Conservation (phyloP, 2,888 invertebrate genomes). For the Agrochola litura region DNA sequence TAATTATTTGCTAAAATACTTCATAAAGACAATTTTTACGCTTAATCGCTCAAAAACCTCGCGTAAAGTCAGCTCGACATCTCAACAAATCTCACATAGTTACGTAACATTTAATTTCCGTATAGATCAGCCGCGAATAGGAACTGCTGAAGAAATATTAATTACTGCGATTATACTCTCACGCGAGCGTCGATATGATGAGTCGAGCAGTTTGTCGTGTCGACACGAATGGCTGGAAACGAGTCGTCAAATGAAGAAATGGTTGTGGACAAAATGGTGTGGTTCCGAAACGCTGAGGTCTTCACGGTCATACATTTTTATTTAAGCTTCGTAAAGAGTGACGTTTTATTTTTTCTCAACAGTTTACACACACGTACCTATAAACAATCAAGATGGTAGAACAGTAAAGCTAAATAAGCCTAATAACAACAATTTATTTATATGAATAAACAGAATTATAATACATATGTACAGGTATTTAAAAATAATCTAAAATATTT, state of each 20-base stretch:
- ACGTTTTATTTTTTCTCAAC: background rate
- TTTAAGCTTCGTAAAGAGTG: background rate
- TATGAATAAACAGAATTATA: no score
- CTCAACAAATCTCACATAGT: constrained; percentile 22
- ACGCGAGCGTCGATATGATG: constrained; percentile 49
- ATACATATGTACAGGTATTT: no score
- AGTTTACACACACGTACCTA: background rate
- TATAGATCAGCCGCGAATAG: constrained; percentile 46
- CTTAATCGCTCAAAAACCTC: constrained; percentile 1
- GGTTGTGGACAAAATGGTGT: background rate
- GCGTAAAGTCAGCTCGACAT: constrained; percentile 7
- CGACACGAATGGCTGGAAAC: constrained; percentile 20
- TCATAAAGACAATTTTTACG: background rate
- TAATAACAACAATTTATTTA: no score
- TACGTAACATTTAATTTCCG: constrained; percentile 58
- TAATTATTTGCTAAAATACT: background rate
- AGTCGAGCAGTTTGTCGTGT: constrained; percentile 20
- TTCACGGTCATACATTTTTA: background rate
- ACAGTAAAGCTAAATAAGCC: no score
- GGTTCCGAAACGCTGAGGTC: background rate
- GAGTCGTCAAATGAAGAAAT: constrained; percentile 8
- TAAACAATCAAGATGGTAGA: background rate
- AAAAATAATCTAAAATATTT: no score
- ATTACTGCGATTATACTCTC: constrained; percentile 54
- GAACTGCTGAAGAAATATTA: constrained; percentile 51